phyloP scores from a whole-genome alignment of 2,113 vertebrate species.

The Platysteira castanea region DNA sequence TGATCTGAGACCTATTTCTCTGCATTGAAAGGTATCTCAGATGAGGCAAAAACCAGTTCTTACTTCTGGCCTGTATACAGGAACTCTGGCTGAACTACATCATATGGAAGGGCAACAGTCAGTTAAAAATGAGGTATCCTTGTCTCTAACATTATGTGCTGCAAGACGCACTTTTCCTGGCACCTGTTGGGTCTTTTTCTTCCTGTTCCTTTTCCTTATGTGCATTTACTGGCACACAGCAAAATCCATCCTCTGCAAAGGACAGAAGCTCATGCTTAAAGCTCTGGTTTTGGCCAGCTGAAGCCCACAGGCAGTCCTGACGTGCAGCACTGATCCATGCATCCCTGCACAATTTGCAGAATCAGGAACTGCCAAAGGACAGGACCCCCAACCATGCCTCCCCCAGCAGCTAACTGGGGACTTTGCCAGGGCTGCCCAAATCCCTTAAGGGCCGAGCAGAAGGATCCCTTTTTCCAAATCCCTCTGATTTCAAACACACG shows the following conservation, averaged over 20 bases:
- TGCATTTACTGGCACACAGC: background rate
- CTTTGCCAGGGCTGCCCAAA: background rate
- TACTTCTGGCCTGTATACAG: background rate
- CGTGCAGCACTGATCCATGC: background rate
- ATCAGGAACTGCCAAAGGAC: background rate
- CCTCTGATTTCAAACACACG: background rate
- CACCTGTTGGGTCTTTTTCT: background rate
- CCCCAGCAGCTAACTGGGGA: background rate
- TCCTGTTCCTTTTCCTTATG: background rate
- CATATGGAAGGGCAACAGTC: background rate
- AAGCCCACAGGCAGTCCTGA: background rate
- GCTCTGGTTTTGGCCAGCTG: background rate
- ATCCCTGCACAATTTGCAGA: background rate
- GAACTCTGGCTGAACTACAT: background rate
- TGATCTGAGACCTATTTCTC: background rate
- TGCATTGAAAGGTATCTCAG: background rate
- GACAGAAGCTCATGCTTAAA: background rate
- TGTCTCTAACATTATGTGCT: background rate
- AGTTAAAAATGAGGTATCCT: background rate
- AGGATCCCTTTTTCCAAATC: background rate
- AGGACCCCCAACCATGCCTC: rapidly evolving
- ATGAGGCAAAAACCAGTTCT: background rate
- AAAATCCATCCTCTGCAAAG: background rate
- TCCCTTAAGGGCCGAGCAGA: background rate
- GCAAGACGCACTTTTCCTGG: background rate